Conservation (phyloP, 2,888 invertebrate genomes). For the Marronus borbonicus region DNA sequence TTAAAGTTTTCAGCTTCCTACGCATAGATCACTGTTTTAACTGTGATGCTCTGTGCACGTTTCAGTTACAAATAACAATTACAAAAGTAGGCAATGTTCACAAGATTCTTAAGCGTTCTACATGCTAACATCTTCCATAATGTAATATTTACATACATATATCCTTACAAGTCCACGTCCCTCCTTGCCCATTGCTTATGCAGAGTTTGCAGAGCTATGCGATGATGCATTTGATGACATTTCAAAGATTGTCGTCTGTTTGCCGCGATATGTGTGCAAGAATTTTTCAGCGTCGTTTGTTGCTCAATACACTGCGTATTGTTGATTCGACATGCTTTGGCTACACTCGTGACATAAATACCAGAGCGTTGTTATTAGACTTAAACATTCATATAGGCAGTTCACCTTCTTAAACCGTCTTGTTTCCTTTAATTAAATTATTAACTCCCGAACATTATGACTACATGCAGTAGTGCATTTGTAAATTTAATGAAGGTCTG, state of each 20-base stretch:
- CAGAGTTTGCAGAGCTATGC: neutral
- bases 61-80: too few relatives aligned
- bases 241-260: constrained; percentile 26
- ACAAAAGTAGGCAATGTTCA: too few relatives aligned
- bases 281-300: constrained; percentile 21
- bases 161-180: neutral
- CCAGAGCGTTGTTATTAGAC: neutral
- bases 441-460: too few relatives aligned
- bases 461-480: too few relatives aligned
- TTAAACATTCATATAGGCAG: neutral
- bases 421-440: too few relatives aligned
- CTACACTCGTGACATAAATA: constrained; percentile 29
- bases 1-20: too few relatives aligned
- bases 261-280: constrained; percentile 22
- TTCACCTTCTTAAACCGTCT: neutral
- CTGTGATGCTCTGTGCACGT: too few relatives aligned
- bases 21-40: too few relatives aligned
- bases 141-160: neutral
- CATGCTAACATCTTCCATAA: too few relatives aligned
- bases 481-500: too few relatives aligned
- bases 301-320: constrained; percentile 10
- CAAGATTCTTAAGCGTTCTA: too few relatives aligned
- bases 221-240: constrained; percentile 31
- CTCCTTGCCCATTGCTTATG: constrained; percentile 25
- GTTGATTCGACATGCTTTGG: constrained; percentile 29